Conservation (phyloP, 2,113 vertebrate genomes). For the Saiga tatarica region DNA sequence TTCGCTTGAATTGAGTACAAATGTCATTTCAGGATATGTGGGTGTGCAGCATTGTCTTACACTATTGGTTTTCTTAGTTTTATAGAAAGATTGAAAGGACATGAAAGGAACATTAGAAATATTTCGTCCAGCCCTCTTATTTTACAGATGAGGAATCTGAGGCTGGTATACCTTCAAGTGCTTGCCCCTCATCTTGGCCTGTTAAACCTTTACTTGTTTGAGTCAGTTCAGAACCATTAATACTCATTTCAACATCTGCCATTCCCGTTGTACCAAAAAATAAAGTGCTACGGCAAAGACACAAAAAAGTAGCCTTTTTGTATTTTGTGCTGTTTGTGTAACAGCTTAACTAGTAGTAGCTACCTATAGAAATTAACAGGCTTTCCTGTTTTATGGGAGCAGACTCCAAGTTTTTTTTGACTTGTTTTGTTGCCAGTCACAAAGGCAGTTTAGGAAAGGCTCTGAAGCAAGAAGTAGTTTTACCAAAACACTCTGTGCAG, state of each 20-base stretch:
- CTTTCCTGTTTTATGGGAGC: not conserved
- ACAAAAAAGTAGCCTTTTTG: not conserved
- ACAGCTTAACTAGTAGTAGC: not conserved
- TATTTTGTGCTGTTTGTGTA: not conserved
- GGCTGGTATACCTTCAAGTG: not conserved
- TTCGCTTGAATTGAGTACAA: not conserved
- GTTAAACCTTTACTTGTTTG: not conserved
- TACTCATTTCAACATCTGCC: not conserved
- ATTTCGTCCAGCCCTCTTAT: not conserved
- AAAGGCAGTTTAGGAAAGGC: not conserved
- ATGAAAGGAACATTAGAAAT: not conserved
- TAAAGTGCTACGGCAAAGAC: not conserved
- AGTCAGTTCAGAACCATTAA: not conserved
- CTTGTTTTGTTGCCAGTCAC: not conserved
- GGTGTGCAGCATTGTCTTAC: not conserved
- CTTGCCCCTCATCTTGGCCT: not conserved
- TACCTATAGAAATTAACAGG: not conserved
- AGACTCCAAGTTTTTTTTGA: not conserved
- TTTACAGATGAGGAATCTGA: not conserved
- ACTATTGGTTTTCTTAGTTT: not conserved
- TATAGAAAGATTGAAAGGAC: not conserved
- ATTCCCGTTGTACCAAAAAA: not conserved
- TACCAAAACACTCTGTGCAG: not conserved
- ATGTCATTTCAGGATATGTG: not conserved
- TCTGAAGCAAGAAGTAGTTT: not conserved